Percentiles rank a stretch among this genome's conserved stretches.
These are phyloP conservation scores for Sitobion miscanthi DNA, from an alignment of 1,140 invertebrate species.

Conservation along the genomic window DNA sequence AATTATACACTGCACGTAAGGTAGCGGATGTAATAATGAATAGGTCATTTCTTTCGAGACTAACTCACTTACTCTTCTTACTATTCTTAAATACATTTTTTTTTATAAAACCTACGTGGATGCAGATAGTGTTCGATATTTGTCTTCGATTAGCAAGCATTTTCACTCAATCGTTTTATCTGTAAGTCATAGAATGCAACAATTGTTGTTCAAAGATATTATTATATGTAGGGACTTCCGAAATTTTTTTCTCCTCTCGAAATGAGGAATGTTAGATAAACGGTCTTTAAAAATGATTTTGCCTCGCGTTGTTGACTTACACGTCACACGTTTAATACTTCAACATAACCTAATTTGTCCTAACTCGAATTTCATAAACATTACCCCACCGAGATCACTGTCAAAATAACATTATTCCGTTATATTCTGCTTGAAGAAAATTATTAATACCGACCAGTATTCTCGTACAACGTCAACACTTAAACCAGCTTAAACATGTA, in stretches of 20 bases:
- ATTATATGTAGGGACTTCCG: background rate
- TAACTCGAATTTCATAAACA: background rate
- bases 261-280: background rate
- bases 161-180: background rate
- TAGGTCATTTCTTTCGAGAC: background rate
- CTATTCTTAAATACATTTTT: background rate
- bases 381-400: background rate
- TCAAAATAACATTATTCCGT: background rate
- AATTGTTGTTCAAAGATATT: background rate
- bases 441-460: background rate
- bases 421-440: background rate
- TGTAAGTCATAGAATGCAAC: background rate
- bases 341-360: background rate
- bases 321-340: background rate
- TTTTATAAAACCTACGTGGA: background rate
- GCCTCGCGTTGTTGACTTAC: background rate
- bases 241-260: background rate
- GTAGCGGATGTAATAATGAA: background rate
- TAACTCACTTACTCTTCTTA: background rate
- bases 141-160: background rate
- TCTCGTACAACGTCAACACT: background rate
- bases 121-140: background rate
- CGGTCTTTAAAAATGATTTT: background rate
- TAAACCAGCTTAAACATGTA: background rate
- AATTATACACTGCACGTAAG: background rate